These are phyloP conservation scores for Orientallactaga sibirica DNA, from an alignment of 2,797 vertebrate species.

Conservation along the genomic window DNA sequence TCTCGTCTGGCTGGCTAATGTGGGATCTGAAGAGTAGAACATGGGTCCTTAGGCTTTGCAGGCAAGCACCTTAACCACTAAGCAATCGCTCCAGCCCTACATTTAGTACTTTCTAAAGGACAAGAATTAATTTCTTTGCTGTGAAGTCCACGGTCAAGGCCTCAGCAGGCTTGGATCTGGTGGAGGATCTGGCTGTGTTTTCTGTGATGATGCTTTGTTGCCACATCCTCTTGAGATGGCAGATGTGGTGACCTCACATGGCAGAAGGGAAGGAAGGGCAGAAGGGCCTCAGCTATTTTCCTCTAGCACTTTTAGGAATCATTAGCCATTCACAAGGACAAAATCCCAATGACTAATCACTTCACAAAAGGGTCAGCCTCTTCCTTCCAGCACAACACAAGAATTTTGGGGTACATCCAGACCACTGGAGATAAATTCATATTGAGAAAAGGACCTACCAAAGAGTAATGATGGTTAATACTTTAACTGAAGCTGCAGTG, in stretches of 20 bases:
- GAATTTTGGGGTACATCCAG: background rate
- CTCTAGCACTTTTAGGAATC: fast-evolving
- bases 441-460: background rate
- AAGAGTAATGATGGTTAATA: background rate
- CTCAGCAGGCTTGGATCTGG: background rate
- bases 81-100: too few relatives aligned
- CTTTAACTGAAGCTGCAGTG: too few relatives aligned
- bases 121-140: background rate
- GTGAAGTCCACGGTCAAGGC: background rate
- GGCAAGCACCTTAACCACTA: too few relatives aligned
- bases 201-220: background rate
- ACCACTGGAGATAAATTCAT: background rate
- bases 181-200: background rate
- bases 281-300: background rate
- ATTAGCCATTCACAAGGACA: background rate
- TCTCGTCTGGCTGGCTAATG: too few relatives aligned
- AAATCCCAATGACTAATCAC: too few relatives aligned
- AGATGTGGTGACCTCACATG: background rate
- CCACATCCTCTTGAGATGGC: background rate
- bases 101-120: background rate
- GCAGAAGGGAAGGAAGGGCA: background rate
- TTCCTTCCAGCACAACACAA: background rate
- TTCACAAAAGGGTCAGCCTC: background rate
- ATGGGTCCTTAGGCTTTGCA: too few relatives aligned
- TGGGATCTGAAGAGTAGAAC: too few relatives aligned